Evolutionary conservation across 1,140 invertebrate genomes (phyloP), one percentile per base, ranked within the genome.

Genomic region (Yoshiicerus persimilis): DNA sequence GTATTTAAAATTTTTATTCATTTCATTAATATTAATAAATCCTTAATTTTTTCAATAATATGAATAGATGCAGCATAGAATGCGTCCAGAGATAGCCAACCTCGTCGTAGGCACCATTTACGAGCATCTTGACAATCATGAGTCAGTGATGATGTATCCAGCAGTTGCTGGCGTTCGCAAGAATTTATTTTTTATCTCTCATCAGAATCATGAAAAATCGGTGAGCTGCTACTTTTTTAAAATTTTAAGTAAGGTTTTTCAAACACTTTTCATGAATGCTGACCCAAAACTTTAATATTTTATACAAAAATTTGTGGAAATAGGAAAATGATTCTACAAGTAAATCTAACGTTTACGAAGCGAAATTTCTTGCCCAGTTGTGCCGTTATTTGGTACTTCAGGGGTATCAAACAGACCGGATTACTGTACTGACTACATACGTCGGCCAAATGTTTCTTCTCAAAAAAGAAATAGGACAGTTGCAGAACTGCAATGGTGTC

Each of bases 281-380:
- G n/a, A n/a, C n/a, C n/a, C n/a, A n/a, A n/a, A n/a, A n/a, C n/a
- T n/a, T n/a, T n/a, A n/a, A n/a, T n/a, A n/a, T n/a, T n/a, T n/a
- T n/a, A n/a, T n/a, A n/a, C n/a, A n/a, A n/a, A n/a, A n/a, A n/a
- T n/a, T n/a, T 85, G 23, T 66, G n/a, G 86, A 23, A n/a, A n/a
- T 25, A 91, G 36, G 91, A 93, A 80, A 91, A 92, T 23, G 95
- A 95, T 36, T 84, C 25, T 11, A 4, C 70, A 32, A 87, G 87
- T 27, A 23, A 34, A 25, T n/a, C 9, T 10, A 87, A 87, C 34
- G 13, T 4, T 10, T 80, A 30, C 32, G 87, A 87, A 56, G 94
- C 93, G 16, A 91, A 32, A 11, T 87, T 30, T n/a, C 16, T 84
- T 0, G 38, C 30, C 20, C 13, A 20, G 0, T 62, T 87, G 34